These are phyloP conservation scores for Lutjanus erythropterus DNA, from an alignment of 2,113 vertebrate genomes.

Conservation along the genomic window DNA sequence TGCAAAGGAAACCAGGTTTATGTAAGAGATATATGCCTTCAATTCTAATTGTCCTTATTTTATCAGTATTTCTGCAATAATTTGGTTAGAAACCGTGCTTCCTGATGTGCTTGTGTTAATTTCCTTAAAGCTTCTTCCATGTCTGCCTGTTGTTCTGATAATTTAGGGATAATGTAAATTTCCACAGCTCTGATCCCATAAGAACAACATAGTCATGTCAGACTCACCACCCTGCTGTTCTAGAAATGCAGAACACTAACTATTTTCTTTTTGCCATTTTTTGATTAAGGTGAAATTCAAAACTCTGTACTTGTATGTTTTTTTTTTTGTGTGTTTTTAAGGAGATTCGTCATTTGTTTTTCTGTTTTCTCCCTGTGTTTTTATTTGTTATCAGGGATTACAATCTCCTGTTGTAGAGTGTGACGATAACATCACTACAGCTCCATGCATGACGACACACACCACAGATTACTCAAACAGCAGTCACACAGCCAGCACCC, in stretches of 20 bases:
- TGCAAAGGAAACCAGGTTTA: not conserved
- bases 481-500: slow-evolving; percentile 85
- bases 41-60: not conserved
- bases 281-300: not conserved
- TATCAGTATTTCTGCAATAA: no score
- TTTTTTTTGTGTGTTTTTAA: not conserved
- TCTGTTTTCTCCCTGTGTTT: not conserved
- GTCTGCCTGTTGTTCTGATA: not conserved
- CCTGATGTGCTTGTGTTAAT: not conserved
- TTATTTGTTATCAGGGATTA: slow-evolving; percentile 32
- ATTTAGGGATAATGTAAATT: not conserved
- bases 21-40: not conserved
- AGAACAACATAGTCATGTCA: not conserved
- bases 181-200: not conserved
- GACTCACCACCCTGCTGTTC: not conserved
- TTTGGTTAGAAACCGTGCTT: no score
- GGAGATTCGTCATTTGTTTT: not conserved
- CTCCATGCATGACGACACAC: slow-evolving; percentile 67
- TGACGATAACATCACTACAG: slow-evolving; percentile 63
- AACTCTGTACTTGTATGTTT: not conserved
- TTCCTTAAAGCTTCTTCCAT: not conserved
- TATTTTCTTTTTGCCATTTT: not conserved
- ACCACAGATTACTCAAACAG: slow-evolving; percentile 82
- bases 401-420: slow-evolving; percentile 40
- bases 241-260: not conserved